Base-by-base conservation (phyloP, 2,797 vertebrate genomes). In the Fistularia commersonii region DNA sequence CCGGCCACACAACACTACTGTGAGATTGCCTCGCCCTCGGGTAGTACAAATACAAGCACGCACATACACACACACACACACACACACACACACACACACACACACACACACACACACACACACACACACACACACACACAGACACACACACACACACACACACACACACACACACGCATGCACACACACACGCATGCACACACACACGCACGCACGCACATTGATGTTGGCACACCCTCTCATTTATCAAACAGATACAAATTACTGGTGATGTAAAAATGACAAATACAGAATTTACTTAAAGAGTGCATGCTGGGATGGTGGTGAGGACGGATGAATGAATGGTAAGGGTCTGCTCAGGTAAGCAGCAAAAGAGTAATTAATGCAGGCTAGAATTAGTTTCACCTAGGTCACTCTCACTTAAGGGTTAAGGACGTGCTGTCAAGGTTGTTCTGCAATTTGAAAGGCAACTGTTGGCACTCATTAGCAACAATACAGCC, bases 1-100 rank as follows among this genome's bases (percentile, higher is more conserved):
- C 46, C 32, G 3, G 50, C 69, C 56, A 72, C 55, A 74, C 53
- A 63, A 66, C 63, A 72, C 64, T 37, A 59, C 44, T 46, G 43
- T 74, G 72, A 32, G 61, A 75, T 7, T 33, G 72, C 72, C 70
- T 74, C 72, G 11, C 71, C 76, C 69, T 33, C 54, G 38, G 59
- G 63, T 35, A 8, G 45, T 8, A 32, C 23, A 15, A n/a, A 23
- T 23, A 23, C 23, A 23, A 23, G 23, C 31, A 56, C 3, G 4
- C 4, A 23, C 4, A 4, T 4, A 23, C 23, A 4, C 23, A 4
- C 23, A 23, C 4, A 4, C 4, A 4, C 23, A 23, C 4, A 23
- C 4, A 4, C 4, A 4, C 23, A 23, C 23, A n/a, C 31, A 56
- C 3, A 66, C 54, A 60, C 52, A 61, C 33, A 61, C 39, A 46